Percentiles rank a stretch among this genome's conserved stretches.
Conservation (phyloP, 1,140 invertebrate species). For the Adelges cooleyi region DNA sequence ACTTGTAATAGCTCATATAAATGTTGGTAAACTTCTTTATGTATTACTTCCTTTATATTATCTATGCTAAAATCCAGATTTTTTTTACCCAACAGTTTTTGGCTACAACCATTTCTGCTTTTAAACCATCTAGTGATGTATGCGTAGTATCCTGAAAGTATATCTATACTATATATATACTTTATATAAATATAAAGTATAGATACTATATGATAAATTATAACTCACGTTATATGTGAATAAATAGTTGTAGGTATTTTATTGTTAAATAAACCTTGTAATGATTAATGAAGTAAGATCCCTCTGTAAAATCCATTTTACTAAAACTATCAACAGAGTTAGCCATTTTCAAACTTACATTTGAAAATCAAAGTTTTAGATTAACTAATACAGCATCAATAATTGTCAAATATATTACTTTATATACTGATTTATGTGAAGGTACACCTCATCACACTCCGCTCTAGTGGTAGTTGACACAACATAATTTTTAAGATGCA, state of each 20-base stretch:
- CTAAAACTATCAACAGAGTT: not conserved
- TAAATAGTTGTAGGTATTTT: not conserved
- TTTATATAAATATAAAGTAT: too few species aligned
- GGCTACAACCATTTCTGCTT: not conserved
- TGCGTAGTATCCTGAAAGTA: not conserved
- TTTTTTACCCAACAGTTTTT: not conserved
- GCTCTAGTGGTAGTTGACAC: not conserved
- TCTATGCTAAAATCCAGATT: not conserved
- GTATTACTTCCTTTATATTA: not conserved
- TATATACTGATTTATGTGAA: too few species aligned
- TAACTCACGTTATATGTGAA: too few species aligned
- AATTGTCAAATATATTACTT: not conserved
- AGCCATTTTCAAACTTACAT: not conserved
- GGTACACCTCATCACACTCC: too few species aligned
- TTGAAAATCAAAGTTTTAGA: not conserved
- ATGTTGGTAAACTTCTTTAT: not conserved
- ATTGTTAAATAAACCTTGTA: too few species aligned
- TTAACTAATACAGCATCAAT: not conserved
- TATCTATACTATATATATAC: not conserved
- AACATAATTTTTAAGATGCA: not conserved
- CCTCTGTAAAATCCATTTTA: not conserved
- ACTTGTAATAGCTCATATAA: not conserved
- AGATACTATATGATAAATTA: too few species aligned
- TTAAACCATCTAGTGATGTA: not conserved
- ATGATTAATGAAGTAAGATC: not conserved